Percentiles rank a stretch among this genome's conserved stretches.
Conservation (phyloP, 2,888 invertebrate species). For the Saturnia pavonia region DNA sequence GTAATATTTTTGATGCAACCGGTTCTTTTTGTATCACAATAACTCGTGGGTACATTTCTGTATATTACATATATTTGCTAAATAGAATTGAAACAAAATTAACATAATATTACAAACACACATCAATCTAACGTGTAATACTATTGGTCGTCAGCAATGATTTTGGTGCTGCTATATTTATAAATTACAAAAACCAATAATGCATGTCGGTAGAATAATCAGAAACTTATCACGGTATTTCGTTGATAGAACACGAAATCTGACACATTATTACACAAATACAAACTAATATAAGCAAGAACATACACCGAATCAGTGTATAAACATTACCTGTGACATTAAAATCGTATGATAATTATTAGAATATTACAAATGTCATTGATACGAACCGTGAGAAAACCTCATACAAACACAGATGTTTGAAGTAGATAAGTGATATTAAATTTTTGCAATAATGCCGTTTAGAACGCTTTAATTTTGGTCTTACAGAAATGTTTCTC, state of each 20-base stretch:
- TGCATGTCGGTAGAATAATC: constrained; percentile 1
- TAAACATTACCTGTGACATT: constrained; percentile 1
- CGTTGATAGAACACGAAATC: constrained; percentile 38
- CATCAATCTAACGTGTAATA: not conserved
- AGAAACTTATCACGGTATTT: constrained; percentile 42
- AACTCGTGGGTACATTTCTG: not conserved
- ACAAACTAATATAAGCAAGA: not conserved
- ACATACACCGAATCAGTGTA: not conserved
- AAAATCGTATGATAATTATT: constrained; percentile 30
- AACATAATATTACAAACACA: not conserved
- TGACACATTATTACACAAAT: constrained; percentile 25
- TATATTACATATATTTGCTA: not conserved
- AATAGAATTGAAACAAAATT: not conserved
- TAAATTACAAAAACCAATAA: constrained; percentile 23
- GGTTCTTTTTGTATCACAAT: not conserved
- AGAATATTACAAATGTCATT: constrained; percentile 31
- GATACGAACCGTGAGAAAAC: constrained; percentile 52
- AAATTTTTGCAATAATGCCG: constrained; percentile 43
- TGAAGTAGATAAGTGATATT: constrained; percentile 20
- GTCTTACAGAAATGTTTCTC: not conserved
- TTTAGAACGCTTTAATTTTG: not conserved
- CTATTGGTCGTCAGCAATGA: not conserved
- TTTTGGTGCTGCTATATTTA: not conserved
- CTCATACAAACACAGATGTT: constrained; percentile 39
- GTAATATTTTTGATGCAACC: not conserved